A percentile compares a stretch with the other conserved stretches of the same genome.
Evolutionary conservation across 64 coral and sea anemone genomes (phyloP).

Genomic region (Cladopsammia gracilis): DNA sequence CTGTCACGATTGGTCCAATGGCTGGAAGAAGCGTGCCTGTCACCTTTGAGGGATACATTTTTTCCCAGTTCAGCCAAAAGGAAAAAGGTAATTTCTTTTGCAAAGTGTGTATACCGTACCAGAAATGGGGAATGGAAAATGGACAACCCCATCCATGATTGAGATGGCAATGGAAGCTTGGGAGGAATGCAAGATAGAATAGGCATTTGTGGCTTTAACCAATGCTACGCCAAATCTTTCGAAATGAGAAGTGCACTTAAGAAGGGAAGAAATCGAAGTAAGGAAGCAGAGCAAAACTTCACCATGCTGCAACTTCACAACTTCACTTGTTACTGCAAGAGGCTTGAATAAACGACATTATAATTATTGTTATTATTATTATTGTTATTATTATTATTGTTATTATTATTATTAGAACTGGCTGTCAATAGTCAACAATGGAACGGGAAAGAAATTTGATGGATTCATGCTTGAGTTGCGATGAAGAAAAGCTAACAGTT

Average conservation of each 20-base stretch:
- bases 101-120: slow-evolving; percentile 46
- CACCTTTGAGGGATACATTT: slow-evolving; percentile 4
- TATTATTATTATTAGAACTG: no score
- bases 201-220: slow-evolving; percentile 62
- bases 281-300: neutral
- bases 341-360: no score
- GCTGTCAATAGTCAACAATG: slow-evolving; percentile 22
- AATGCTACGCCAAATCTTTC: slow-evolving; percentile 45
- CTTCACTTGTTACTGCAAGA: no score
- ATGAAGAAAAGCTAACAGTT: slow-evolving; percentile 45
- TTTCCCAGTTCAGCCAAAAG: slow-evolving; percentile 36
- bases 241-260: slow-evolving; percentile 19
- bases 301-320: no score
- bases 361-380: no score
- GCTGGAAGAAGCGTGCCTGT: slow-evolving; percentile 15
- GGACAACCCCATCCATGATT: neutral
- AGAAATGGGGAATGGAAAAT: slow-evolving; percentile 48
- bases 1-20: slow-evolving; percentile 16
- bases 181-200: no score
- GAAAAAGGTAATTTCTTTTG: slow-evolving; percentile 25
- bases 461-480: slow-evolving; percentile 45
- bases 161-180: slow-evolving; percentile 5
- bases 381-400: no score
- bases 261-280: slow-evolving; percentile 20
- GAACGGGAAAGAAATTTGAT: slow-evolving; percentile 41